Evolutionary conservation across 1,140 invertebrate genomes (phyloP).

Genomic region (Zophobas atratus): DNA sequence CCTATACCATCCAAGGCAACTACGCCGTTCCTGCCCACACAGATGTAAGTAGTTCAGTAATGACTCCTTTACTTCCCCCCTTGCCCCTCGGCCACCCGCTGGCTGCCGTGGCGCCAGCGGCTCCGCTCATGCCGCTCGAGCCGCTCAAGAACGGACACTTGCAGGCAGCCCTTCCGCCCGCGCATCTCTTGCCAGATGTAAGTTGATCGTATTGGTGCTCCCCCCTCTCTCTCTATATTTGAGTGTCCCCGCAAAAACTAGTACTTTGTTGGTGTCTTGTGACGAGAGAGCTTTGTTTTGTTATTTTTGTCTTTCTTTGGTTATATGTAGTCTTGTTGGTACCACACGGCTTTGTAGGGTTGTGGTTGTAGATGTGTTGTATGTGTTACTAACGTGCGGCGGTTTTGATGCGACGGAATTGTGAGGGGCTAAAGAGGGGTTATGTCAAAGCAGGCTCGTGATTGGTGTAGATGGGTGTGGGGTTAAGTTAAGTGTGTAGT

Average conservation of each 20-base stretch:
- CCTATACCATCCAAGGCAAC: conserved; percentile 97
- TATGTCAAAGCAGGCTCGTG: too few relatives aligned
- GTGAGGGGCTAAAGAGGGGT: too few relatives aligned
- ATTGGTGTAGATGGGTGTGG: too few relatives aligned
- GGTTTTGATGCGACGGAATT: neutral
- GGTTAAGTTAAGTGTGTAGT: too few relatives aligned
- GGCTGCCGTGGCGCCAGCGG: conserved; percentile 56
- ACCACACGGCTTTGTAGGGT: conserved; percentile 18
- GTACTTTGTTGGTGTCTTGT: conserved; percentile 25
- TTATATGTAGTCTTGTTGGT: neutral
- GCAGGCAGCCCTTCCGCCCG: conserved; percentile 77
- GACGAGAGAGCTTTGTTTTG: conserved; percentile 5
- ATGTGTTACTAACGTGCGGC: neutral
- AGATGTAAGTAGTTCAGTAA: conserved; percentile 83
- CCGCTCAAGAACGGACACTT: conserved; percentile 78
- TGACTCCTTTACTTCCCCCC: conserved; percentile 69
- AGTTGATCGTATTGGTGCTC: conserved; percentile 68
- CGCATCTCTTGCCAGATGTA: conserved; percentile 74
- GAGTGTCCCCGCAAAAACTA: conserved; percentile 21
- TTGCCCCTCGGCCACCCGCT: conserved; percentile 74
- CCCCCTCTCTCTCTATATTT: conserved; percentile 66
- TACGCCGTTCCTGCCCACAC: conserved; percentile 93
- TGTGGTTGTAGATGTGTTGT: neutral
- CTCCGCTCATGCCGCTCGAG: conserved; percentile 66
- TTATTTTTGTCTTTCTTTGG: conserved; percentile 23